These are phyloP conservation scores for Entelurus aequoreus DNA, from an alignment of 2,113 vertebrate species.

Conservation along the genomic window DNA sequence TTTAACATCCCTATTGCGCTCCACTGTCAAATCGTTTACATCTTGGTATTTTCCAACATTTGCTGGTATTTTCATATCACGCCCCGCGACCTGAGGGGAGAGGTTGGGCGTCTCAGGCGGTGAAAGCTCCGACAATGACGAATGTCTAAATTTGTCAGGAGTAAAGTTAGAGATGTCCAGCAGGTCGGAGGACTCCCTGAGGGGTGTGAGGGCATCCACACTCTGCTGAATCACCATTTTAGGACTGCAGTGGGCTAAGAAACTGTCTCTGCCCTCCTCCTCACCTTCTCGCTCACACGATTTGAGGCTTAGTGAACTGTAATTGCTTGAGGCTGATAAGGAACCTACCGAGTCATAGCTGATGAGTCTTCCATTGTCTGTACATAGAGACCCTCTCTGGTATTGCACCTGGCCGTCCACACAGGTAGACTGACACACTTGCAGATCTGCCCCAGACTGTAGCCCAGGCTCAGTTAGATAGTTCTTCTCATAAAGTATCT, in stretches of 20 bases:
- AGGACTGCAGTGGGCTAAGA: conserved; percentile 96
- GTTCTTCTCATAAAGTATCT: conserved; percentile 89
- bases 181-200: conserved; percentile 95
- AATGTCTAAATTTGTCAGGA: conserved; percentile 96
- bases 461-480: conserved; percentile 83
- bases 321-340: conserved; percentile 93
- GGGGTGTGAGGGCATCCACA: conserved; percentile 89
- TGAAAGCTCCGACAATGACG: conserved; percentile 92
- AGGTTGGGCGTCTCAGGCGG: conserved; percentile 95
- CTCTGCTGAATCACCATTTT: conserved; percentile 98
- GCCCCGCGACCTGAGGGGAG: conserved; percentile 88
- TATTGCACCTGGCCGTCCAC: conserved; percentile 90
- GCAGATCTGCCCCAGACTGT: conserved; percentile 86
- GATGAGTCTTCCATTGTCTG: conserved; percentile 91
- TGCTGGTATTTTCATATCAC: conserved; percentile 81
- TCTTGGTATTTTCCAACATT: conserved; percentile 85
- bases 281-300: conserved; percentile 93
- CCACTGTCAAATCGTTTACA: conserved; percentile 71
- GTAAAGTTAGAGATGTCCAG: conserved; percentile 99
- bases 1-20: conserved; percentile 81
- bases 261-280: conserved; percentile 91
- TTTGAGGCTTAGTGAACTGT: conserved; percentile 93
- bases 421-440: conserved; percentile 85
- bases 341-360: conserved; percentile 96
- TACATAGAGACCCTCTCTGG: conserved; percentile 86